phyloP scores from a whole-genome alignment of 2,113 vertebrate species.

The Antechinus stuartii region DNA sequence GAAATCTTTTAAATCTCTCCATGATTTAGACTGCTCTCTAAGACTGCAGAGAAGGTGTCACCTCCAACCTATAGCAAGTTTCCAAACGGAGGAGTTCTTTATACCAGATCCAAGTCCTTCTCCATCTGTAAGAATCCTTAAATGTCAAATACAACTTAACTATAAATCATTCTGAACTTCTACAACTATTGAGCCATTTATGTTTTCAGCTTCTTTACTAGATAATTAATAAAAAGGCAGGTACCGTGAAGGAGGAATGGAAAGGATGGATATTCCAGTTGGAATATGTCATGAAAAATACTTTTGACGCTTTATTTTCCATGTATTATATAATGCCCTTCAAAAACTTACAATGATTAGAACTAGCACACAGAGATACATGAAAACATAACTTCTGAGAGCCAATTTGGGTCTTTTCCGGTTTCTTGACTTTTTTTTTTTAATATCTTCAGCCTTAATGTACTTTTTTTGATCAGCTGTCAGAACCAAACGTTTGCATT shows the following conservation, averaged over 20 bases:
- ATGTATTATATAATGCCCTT: constrained; percentile 19
- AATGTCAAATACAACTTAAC: constrained; percentile 33
- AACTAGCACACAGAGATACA: background rate
- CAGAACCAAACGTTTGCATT: constrained; percentile 27
- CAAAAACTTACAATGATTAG: constrained; percentile 4
- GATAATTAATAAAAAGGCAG: constrained; percentile 4
- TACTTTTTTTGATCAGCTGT: constrained; percentile 12
- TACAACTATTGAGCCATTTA: constrained; percentile 51
- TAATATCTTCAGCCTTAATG: background rate
- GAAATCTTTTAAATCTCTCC: background rate
- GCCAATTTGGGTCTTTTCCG: background rate
- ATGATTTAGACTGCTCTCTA: background rate
- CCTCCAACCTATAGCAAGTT: background rate
- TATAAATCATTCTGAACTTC: constrained; percentile 45
- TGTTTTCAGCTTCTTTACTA: constrained; percentile 36
- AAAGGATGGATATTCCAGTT: constrained; percentile 32
- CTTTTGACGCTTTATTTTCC: constrained; percentile 23
- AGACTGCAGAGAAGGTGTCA: background rate
- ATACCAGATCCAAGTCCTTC: background rate
- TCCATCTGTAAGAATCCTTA: constrained; percentile 51
- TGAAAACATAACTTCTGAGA: background rate
- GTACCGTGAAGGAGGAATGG: constrained; percentile 18
- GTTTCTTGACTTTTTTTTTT: background rate
- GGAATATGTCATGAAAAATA: constrained; percentile 24
- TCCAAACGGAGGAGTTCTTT: background rate